A percentile compares a stretch with the other conserved stretches of the same genome.
Evolutionary conservation across 2,888 invertebrate species (phyloP).

Genomic region (Dendrolimus pini): DNA sequence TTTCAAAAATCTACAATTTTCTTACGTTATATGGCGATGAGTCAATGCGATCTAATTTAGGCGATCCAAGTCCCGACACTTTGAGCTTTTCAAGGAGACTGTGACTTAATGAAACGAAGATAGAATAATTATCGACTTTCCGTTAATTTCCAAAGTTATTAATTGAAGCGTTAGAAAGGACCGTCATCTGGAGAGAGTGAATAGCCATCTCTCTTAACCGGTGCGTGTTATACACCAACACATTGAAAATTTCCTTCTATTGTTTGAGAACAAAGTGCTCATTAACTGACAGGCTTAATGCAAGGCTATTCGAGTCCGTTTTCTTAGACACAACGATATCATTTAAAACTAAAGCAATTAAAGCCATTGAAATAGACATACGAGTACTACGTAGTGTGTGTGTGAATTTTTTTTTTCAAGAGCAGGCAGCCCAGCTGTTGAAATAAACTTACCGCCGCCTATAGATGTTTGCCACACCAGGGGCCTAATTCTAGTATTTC

Average conservation of each 20-base stretch:
- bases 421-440: no score
- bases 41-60: conserved; percentile 31
- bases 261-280: conserved; percentile 3
- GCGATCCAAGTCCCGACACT: conserved; percentile 27
- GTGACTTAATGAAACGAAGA: conserved; percentile 55
- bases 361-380: no score
- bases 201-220: background rate
- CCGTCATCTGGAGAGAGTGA: conserved; percentile 53
- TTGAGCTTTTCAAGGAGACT: conserved; percentile 30
- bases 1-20: background rate
- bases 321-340: background rate
- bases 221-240: background rate
- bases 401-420: no score
- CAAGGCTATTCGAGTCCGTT: background rate
- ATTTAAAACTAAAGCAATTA: background rate
- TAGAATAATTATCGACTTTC: conserved; percentile 65
- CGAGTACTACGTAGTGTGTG: no score
- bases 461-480: no score
- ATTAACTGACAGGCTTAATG: background rate
- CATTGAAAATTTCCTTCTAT: background rate
- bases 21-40: conserved; percentile 2
- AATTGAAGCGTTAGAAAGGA: conserved; percentile 60
- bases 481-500: no score
- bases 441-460: no score
- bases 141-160: conserved; percentile 70